Evolutionary conservation across 1,140 invertebrate genomes (phyloP), one percentile per base, ranked within the genome.

Genomic region (Glomeris maerens): DNA sequence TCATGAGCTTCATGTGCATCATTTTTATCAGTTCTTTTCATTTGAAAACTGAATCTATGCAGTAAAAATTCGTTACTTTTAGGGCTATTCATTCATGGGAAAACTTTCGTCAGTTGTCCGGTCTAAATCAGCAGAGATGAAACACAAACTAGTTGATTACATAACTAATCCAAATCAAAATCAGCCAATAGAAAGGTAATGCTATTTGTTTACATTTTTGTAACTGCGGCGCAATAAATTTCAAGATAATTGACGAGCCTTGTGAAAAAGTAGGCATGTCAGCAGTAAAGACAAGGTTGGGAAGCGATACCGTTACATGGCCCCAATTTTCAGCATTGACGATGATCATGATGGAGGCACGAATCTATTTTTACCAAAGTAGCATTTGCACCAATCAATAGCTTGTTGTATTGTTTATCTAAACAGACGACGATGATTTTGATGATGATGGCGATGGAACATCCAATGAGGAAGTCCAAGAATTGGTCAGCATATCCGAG

Each of bases 241-340:
- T 5, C 14, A 14, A 46, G n/a, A 5, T 46, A 27, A 0, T 25
- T 46, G 21, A 27, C 29, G n/a, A 48, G 45, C 46, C 22, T n/a
- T n/a, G n/a, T n/a, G n/a, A n/a, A n/a, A n/a, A 45, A 38, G 22
- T 21, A 79, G 81, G 57, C 90, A 91, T 70, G 83, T 89, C 10
- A 81, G 80, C 45, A 81, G 78, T 55, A 64, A 65, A 29, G 89
- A 94, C 60, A 77, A 79, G 58, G 77, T 81, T 54, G 84, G 84
- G n/a, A 86, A 85, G 73, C 76, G 84, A 39, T 92, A 93, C 65
- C 76, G 86, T 60, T 89, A 89, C 66, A 80, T 87, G 50, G 83
- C 83, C 0, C 87, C 89, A 25, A 85, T 96, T 0, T 98, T 98
- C 64, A 90, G 86, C 64, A 93, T 98, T 60, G 88, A 89, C 60